Evolutionary conservation across 2,113 vertebrate species (phyloP).

Genomic region (Gobio gobio): DNA sequence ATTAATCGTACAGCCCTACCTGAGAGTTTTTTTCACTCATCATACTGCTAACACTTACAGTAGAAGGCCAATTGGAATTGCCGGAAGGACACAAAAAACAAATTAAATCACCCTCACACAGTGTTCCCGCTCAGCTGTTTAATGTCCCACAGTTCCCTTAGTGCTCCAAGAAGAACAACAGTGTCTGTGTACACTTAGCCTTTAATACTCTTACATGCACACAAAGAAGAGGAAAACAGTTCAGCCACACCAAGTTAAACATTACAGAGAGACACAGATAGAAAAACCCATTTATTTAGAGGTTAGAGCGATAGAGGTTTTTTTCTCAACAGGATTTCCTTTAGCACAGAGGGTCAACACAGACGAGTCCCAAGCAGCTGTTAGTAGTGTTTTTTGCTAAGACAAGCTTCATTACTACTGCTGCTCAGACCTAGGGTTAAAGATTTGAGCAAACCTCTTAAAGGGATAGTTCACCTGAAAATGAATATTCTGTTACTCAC

Average conservation of each 20-base stretch:
- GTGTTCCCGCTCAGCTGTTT: constrained; percentile 30
- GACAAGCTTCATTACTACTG: background rate
- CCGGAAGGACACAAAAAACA: background rate
- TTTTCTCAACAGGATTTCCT: constrained; percentile 36
- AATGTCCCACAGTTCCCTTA: constrained; percentile 39
- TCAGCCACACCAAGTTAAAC: constrained; percentile 63
- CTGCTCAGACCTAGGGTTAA: background rate
- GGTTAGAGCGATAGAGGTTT: background rate
- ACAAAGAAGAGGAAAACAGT: constrained; percentile 38
- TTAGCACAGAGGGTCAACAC: background rate
- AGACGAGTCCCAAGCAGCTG: background rate
- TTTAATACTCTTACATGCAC: constrained; percentile 31
- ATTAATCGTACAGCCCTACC: too few species aligned
- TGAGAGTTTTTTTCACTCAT: background rate
- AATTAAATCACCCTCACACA: background rate
- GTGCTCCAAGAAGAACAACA: background rate
- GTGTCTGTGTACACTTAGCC: background rate
- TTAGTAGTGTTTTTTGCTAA: background rate
- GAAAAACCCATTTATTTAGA: background rate
- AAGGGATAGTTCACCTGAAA: too few species aligned
- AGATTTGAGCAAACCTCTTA: background rate
- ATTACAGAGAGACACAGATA: constrained; percentile 52
- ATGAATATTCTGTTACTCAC: too few species aligned
- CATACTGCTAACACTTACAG: background rate
- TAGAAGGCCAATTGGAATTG: background rate